Evolutionary conservation across 2,888 invertebrate genomes (phyloP).

Genomic region (Trichopoda pennipes): DNA sequence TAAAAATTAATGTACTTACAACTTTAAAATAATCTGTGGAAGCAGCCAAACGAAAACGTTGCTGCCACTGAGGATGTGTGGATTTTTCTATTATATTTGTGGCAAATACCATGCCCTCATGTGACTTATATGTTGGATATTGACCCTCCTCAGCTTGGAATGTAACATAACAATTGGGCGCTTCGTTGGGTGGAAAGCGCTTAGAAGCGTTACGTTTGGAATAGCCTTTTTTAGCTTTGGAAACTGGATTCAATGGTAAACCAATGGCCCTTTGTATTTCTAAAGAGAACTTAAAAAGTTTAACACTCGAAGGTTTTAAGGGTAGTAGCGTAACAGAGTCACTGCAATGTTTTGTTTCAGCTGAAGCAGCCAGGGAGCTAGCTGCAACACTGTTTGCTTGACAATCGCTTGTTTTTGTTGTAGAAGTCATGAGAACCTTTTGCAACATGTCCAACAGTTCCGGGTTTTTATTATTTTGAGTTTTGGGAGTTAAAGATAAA

Average conservation of each 20-base stretch:
- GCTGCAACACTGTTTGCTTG: neutral
- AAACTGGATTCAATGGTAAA: constrained; percentile 81
- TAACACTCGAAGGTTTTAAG: constrained; percentile 49
- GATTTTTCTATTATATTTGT: constrained; percentile 82
- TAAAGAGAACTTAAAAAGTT: constrained; percentile 81
- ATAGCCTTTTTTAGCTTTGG: constrained; percentile 72
- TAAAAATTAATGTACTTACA: constrained; percentile 79
- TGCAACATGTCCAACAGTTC: constrained; percentile 77
- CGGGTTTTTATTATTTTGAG: constrained; percentile 71
- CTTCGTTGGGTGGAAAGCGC: constrained; percentile 79
- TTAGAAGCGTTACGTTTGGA: constrained; percentile 75
- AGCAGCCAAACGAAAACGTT: constrained; percentile 82
- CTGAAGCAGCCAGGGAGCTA: neutral
- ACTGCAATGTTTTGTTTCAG: constrained; percentile 10
- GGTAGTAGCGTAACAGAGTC: constrained; percentile 34
- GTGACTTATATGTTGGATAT: constrained; percentile 76
- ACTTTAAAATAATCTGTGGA: constrained; percentile 82
- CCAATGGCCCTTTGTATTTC: constrained; percentile 83
- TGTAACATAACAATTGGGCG: constrained; percentile 84
- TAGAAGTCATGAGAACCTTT: constrained; percentile 70
- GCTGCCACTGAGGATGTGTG: constrained; percentile 83
- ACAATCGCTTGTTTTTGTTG: constrained; percentile 2
- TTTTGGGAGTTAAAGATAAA: neutral
- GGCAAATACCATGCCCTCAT: constrained; percentile 80
- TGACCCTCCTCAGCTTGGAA: constrained; percentile 81